These are phyloP conservation scores for Callimorpha dominula DNA, from an alignment of 2,888 invertebrate species.

Conservation along the genomic window DNA sequence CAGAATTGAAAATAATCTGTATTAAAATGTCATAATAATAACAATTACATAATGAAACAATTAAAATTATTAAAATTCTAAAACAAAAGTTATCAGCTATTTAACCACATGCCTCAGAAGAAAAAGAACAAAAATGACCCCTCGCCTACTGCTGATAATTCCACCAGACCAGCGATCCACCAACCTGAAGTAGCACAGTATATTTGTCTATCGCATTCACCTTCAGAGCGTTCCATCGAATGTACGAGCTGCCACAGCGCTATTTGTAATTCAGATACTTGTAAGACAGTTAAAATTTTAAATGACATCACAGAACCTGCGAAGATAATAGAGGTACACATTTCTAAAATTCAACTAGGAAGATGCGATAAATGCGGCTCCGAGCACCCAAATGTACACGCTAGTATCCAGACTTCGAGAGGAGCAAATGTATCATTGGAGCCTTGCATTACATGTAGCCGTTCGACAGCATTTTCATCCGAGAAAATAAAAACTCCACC, in stretches of 20 bases:
- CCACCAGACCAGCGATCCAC: neutral
- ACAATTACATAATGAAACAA: neutral
- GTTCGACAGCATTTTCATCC: neutral
- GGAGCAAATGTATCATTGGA: neutral
- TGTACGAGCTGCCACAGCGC: slow-evolving; percentile 7
- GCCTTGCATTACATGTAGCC: neutral
- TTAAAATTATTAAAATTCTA: slow-evolving; percentile 6
- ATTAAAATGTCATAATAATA: slow-evolving; percentile 4
- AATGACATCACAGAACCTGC: neutral
- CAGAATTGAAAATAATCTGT: slow-evolving; percentile 2
- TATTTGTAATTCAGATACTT: neutral
- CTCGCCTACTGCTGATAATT: slow-evolving; percentile 3
- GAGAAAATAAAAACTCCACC: neutral
- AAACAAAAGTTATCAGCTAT: neutral
- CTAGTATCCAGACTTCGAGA: slow-evolving; percentile 5
- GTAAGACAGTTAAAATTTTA: neutral
- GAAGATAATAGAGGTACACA: neutral
- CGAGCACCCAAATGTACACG: neutral
- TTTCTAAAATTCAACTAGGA: neutral
- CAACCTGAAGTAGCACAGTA: neutral
- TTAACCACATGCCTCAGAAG: slow-evolving; percentile 9
- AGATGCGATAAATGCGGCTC: slow-evolving; percentile 11
- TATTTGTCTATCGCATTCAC: slow-evolving; percentile 1
- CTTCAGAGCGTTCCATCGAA: slow-evolving; percentile 1
- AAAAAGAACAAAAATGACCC: slow-evolving; percentile 1